These are phyloP conservation scores for Minunthozetes semirufus DNA, from an alignment of 2,888 invertebrate species.

Conservation along the genomic window DNA sequence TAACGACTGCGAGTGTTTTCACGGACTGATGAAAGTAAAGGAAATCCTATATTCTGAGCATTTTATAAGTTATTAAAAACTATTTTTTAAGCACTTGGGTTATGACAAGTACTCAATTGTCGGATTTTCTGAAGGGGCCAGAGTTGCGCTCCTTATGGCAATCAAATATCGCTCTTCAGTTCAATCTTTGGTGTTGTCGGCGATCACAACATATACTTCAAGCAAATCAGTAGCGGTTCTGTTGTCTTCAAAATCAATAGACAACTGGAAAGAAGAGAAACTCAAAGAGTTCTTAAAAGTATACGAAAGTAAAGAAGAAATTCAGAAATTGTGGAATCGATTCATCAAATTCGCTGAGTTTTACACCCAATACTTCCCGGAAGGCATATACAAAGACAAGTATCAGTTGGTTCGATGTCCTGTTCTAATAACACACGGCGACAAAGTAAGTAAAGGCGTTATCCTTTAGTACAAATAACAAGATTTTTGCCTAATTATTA, in stretches of 20 bases:
- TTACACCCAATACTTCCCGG: not conserved
- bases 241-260: not conserved
- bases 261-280: not conserved
- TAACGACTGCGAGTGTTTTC: constrained; percentile 23
- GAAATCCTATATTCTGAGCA: too few species aligned
- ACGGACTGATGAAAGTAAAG: constrained; percentile 30
- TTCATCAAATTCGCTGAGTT: not conserved
- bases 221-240: not conserved
- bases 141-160: constrained; percentile 47
- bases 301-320: not conserved
- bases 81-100: not conserved
- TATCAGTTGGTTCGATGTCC: not conserved
- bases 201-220: not conserved
- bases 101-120: constrained; percentile 44
- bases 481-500: too few species aligned
- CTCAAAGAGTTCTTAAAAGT: not conserved
- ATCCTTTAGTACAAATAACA: too few species aligned
- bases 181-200: not conserved
- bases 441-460: not conserved
- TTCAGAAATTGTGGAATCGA: not conserved
- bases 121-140: constrained; percentile 50
- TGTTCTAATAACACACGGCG: constrained; percentile 5
- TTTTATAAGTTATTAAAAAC: too few species aligned
- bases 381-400: not conserved
- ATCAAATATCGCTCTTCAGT: constrained; percentile 42